These are phyloP conservation scores for Clanis bilineata DNA, from an alignment of 2,888 invertebrate species.

Conservation along the genomic window DNA sequence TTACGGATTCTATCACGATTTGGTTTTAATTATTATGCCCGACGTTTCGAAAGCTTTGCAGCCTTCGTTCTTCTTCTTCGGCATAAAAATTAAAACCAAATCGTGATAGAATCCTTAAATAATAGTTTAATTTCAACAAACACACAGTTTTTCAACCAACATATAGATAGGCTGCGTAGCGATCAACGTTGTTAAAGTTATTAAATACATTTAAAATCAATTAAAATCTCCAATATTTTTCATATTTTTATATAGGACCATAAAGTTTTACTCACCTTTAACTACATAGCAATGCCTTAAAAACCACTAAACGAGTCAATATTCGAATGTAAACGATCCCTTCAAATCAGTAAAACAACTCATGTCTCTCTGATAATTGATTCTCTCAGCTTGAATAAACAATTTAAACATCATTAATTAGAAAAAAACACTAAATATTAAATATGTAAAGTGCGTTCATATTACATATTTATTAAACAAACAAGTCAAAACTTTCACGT, in stretches of 20 bases:
- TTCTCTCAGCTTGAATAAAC: background rate
- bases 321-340: background rate
- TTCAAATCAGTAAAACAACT: background rate
- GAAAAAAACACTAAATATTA: conserved; percentile 49
- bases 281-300: background rate
- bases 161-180: too few species aligned
- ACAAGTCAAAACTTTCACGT: conserved; percentile 35
- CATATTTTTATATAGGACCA: background rate
- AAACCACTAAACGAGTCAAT: background rate
- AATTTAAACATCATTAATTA: conserved; percentile 32
- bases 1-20: too few species aligned
- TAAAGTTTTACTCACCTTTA: background rate
- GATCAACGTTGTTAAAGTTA: too few species aligned
- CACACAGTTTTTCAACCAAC: too few species aligned
- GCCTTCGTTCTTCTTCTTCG: too few species aligned
- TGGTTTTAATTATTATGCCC: too few species aligned
- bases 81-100: too few species aligned
- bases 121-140: too few species aligned
- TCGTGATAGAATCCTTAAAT: too few species aligned
- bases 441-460: conserved; percentile 49
- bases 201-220: too few species aligned
- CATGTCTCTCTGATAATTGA: background rate
- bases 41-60: too few species aligned
- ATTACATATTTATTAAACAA: conserved; percentile 45
- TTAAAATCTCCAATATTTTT: background rate